phyloP scores from a whole-genome alignment of 2,113 vertebrate genomes.

The Neodontobutis hainanensis region DNA sequence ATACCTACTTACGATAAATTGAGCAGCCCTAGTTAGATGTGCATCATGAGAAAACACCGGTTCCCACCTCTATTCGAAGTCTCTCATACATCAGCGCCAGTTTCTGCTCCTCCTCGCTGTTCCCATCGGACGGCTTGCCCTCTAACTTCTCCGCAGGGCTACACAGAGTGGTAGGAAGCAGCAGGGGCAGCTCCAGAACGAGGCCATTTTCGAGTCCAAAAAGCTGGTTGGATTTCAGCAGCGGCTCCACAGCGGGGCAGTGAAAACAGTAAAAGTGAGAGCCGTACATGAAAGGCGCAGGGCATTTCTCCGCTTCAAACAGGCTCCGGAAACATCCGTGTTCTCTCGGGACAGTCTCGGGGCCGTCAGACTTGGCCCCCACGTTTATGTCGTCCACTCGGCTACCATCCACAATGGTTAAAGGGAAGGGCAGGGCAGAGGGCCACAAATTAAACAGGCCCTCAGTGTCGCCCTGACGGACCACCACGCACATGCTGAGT shows the following conservation, averaged over 20 bases:
- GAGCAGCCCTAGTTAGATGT: neutral
- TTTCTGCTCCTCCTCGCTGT: constrained; percentile 79
- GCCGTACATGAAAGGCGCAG: constrained; percentile 68
- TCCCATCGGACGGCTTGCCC: constrained; percentile 8
- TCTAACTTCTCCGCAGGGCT: constrained; percentile 20
- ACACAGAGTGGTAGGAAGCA: constrained; percentile 30
- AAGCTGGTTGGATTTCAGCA: constrained; percentile 39
- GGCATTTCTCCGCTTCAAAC: constrained; percentile 81
- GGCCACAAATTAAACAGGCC: constrained; percentile 50
- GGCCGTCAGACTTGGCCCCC: constrained; percentile 18
- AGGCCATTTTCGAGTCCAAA: constrained; percentile 36
- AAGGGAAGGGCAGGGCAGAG: constrained; percentile 64
- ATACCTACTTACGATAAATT: neutral
- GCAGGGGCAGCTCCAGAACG: constrained; percentile 10
- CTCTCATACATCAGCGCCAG: constrained; percentile 83
- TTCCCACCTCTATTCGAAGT: constrained; percentile 83
- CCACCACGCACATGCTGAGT: constrained; percentile 63
- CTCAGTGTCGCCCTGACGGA: constrained; percentile 37
- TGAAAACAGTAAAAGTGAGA: constrained; percentile 79
- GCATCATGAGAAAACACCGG: neutral
- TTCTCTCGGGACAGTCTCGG: constrained; percentile 47
- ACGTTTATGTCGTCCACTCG: constrained; percentile 79
- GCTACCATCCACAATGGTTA: constrained; percentile 77
- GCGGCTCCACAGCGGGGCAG: constrained; percentile 51
- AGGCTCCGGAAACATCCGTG: constrained; percentile 80